These are phyloP conservation scores for Spilogale gracilis DNA, from an alignment of 2,113 vertebrate species.

Conservation along the genomic window DNA sequence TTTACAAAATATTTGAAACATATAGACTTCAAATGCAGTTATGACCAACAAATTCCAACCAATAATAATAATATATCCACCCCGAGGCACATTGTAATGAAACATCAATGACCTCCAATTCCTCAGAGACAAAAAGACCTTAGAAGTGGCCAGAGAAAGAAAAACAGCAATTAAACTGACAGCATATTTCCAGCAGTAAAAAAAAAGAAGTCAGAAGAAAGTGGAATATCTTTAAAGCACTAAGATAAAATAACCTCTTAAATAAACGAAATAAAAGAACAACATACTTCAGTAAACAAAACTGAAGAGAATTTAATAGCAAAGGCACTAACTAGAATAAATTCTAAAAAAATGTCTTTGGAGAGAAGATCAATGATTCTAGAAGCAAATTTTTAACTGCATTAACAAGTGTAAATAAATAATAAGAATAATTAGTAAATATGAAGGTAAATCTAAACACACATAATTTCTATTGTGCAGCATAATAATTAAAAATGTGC, in stretches of 20 bases:
- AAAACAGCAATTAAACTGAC: not conserved
- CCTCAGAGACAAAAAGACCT: slow-evolving; percentile 2
- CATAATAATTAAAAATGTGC: not conserved
- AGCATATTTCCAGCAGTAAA: not conserved
- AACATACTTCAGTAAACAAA: not conserved
- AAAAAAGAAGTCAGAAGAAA: not conserved
- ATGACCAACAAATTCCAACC: not conserved
- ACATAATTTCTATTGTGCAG: not conserved
- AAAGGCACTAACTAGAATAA: not conserved
- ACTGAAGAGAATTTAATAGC: not conserved
- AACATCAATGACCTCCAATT: not conserved
- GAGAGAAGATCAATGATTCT: not conserved
- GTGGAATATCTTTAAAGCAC: not conserved
- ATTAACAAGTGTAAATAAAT: not conserved
- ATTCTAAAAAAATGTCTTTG: not conserved
- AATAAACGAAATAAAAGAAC: not conserved
- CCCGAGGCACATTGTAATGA: not conserved
- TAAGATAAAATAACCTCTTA: not conserved
- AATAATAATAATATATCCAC: not conserved
- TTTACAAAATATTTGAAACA: not conserved
- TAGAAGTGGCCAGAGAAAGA: not conserved
- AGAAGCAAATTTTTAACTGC: not conserved
- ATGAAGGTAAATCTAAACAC: not conserved
- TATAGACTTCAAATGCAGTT: not conserved
- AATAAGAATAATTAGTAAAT: not conserved